Base-by-base conservation (phyloP, 2,797 vertebrate genomes). In the Danio tinwini region DNA sequence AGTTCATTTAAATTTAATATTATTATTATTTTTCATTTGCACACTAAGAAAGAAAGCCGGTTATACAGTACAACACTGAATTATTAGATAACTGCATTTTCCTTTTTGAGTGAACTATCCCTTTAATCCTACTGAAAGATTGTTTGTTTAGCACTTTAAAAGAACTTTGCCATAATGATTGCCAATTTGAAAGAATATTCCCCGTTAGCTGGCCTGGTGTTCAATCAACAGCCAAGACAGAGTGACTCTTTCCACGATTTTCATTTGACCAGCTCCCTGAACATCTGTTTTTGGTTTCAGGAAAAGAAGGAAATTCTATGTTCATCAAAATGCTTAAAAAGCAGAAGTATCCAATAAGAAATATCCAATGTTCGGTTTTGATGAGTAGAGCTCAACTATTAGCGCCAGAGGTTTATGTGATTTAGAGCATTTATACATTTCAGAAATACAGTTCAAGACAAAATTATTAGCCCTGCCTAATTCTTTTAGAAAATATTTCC, bases 281-380 rank as follows among this genome's bases (percentile, higher is more conserved):
- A 67, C 76, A 80, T 81, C 76, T 81, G 78, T 37, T 78, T 56
- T 62, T 56, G 6, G 21, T 82, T 75, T 74, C 50, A 78, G 64
- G 69, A 74, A 80, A 81, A 65, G 49, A 55, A 52, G 55, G 63
- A 74, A 80, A 82, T 80, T 63, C 74, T 76, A 65, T 61, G 75
- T 70, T 80, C 40, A 79, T 74, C 56, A 72, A 59, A 50, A 62
- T 74, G 75, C 42, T 58, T 71, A 16, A 84, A 67, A 59, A 56
- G 58, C 39, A 37, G 8, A 63, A 14, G 29, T 17, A 21, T 29
- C 8, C 39, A 6, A 52, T 14, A 13, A 19, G 64, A 16, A n/a
- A n/a, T n/a, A n/a, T n/a, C n/a, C n/a, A n/a, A 53, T 0, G 14
- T 12, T 39, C 17, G 21, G 37, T 11, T 56, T 56, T 37, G 74